Base-by-base conservation (phyloP, 1,140 invertebrate genomes). In the Eumaeus atala region DNA sequence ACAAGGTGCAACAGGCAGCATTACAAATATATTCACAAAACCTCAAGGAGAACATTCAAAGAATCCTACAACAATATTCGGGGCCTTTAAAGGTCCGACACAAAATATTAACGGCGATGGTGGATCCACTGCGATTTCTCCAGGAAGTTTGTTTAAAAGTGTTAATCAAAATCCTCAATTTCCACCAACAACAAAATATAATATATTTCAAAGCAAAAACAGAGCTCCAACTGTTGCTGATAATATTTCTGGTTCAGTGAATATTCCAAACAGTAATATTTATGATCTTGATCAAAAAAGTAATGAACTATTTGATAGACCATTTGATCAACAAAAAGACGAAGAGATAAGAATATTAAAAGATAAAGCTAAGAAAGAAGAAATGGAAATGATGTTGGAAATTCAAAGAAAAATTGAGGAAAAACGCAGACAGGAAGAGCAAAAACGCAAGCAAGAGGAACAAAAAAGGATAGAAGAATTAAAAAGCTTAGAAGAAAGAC, bases 121-220 rank as follows among this genome's bases (percentile, higher is more conserved):
- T 9, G 50, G 58, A 44, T 64, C 60, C 56, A 44, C 40, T 51
- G 49, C 42, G 36, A 36, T 76, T 34, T 82, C 79, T 10, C 80
- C 82, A 17, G 71, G 76, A n/a, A 83, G 61, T 58, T 59, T 84
- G 51, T 84, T 84, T 54, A 86, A 83, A 67, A 77, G 58, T 56
- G 74, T 71, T 4, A 63, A 66, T 36, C 58, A 70, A 16, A 42
- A 33, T 14, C 65, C 67, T 51, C 50, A 21, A 64, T 59, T 14
- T 10, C 48, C 56, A 18, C 14, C 42, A 61, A 74, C 51, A 38
- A 37, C 28, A 69, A 74, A 48, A 42, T 79, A 74, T 56, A 67
- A 72, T 9, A 76, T 82, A 64, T 84, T 86, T 58, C 71, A 77
- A 65, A 72, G 58, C 12, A 84, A 85, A 70, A 82, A 82, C 67